Evolutionary conservation across 2,113 vertebrate genomes (phyloP).

Genomic region (Seriola aureovittata): DNA sequence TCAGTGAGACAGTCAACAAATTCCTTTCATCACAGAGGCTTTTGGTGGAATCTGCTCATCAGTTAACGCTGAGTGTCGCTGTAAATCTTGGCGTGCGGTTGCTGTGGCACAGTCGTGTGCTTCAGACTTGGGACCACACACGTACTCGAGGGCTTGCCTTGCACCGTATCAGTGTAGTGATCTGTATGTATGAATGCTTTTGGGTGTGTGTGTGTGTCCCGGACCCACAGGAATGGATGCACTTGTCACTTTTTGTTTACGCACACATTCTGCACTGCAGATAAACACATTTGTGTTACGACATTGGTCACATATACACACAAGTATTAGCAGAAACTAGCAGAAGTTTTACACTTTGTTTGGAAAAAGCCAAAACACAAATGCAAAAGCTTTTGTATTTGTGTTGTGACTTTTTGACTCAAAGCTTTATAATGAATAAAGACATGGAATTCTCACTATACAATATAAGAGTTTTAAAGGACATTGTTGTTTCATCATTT

Average conservation of each 20-base stretch:
- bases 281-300: too few species aligned
- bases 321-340: too few species aligned
- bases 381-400: too few species aligned
- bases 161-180: not conserved
- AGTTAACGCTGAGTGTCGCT: not conserved
- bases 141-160: not conserved
- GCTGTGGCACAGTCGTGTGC: not conserved
- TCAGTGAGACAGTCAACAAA: not conserved
- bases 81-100: slow-evolving; percentile 3
- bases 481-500: too few species aligned
- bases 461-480: too few species aligned
- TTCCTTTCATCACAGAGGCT: not conserved
- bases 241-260: slow-evolving; percentile 2
- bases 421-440: too few species aligned
- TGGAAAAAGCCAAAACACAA: too few species aligned
- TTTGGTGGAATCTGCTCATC: not conserved
- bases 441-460: too few species aligned
- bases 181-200: not conserved
- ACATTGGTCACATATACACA: too few species aligned
- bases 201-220: not conserved
- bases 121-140: not conserved
- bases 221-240: not conserved
- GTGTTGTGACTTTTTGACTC: too few species aligned
- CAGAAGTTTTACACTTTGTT: too few species aligned
- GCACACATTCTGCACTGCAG: too few species aligned